Evolutionary conservation across 2,797 vertebrate genomes (phyloP).

Genomic region (Emys orbicularis): DNA sequence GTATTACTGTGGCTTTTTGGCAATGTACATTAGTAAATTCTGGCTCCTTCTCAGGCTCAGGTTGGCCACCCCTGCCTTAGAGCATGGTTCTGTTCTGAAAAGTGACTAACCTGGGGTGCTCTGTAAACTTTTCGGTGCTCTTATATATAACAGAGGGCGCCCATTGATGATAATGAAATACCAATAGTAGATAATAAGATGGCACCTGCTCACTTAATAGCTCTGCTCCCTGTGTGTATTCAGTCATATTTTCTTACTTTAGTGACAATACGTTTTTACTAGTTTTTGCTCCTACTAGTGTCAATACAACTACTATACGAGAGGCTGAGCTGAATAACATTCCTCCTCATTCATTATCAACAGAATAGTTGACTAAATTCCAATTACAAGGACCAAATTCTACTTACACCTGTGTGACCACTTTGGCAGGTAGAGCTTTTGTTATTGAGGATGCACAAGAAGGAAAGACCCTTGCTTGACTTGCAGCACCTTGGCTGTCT

Average conservation of each 20-base stretch:
- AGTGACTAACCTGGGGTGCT: neutral
- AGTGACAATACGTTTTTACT: neutral
- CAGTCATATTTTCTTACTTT: neutral
- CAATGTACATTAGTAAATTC: no score
- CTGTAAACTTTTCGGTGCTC: slow-evolving; percentile 10
- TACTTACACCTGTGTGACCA: neutral
- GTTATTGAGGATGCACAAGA: neutral
- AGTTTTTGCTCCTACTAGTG: neutral
- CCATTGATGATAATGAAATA: neutral
- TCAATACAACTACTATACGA: neutral
- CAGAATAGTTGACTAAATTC: neutral
- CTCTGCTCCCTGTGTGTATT: neutral
- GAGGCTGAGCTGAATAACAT: neutral
- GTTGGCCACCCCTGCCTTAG: neutral
- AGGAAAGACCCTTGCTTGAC: neutral
- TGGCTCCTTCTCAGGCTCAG: no score
- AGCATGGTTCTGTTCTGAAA: slow-evolving; percentile 13
- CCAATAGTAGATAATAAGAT: neutral
- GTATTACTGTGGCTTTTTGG: no score
- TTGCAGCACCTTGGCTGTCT: neutral
- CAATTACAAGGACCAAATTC: neutral
- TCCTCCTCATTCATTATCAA: neutral
- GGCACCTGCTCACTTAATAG: neutral
- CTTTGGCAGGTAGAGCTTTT: neutral
- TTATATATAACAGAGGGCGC: neutral